phyloP scores from a whole-genome alignment of 2,113 vertebrate genomes.

The Merops nubicus region DNA sequence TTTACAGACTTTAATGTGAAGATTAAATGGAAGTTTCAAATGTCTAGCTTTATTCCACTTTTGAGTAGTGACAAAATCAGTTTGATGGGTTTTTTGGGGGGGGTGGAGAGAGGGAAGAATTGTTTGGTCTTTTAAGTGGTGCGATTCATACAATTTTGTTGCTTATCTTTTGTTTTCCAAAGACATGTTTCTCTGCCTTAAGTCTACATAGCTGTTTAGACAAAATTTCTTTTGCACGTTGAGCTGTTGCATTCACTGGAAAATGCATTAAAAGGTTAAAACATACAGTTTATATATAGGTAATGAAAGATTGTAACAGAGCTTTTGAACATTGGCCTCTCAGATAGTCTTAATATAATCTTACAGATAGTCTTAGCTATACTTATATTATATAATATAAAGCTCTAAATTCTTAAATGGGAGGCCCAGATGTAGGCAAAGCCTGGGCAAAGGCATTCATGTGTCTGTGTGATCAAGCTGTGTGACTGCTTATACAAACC shows the following conservation, averaged over 20 bases:
- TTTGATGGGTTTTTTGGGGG: fast-evolving
- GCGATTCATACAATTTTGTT: neutral
- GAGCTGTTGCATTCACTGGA: neutral
- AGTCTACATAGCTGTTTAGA: neutral
- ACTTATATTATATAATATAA: neutral
- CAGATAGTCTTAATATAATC: too few species aligned
- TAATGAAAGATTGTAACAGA: neutral
- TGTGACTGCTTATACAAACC: neutral
- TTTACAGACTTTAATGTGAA: neutral
- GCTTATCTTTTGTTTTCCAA: neutral
- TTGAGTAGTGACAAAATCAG: neutral
- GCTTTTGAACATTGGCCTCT: neutral
- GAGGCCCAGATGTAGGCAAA: neutral
- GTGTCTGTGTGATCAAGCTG: neutral
- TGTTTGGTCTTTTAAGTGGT: neutral
- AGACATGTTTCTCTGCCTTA: neutral
- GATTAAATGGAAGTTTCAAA: neutral
- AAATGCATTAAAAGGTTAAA: neutral
- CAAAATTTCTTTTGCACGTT: neutral
- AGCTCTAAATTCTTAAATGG: neutral
- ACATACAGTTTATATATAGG: neutral
- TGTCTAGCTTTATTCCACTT: neutral
- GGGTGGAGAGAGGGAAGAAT: too few species aligned
- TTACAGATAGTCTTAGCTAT: too few species aligned
- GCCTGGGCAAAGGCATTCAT: neutral